Base-by-base conservation (phyloP, 1,140 invertebrate genomes). In the Temnothorax longispinosus region DNA sequence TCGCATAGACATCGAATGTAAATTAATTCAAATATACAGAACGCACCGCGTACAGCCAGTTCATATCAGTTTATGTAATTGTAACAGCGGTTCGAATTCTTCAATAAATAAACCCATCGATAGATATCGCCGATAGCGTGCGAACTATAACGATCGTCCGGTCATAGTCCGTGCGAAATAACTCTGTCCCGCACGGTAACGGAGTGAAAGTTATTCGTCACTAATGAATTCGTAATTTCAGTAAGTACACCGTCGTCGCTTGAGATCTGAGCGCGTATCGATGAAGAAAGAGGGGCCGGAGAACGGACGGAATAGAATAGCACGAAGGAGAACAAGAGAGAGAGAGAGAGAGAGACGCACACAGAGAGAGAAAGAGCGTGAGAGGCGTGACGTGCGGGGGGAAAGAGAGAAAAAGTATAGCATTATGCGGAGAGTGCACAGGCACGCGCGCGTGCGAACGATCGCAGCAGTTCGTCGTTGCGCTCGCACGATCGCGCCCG, bases 201-300 rank as follows among this genome's bases (percentile, higher is more conserved):
- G 41, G 71, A 90, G 89, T 90, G 89, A 90, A 90, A 90, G 88
- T 90, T 67, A 90, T 88, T 85, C 88, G 80, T 21, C 81, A 76
- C 74, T 88, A 90, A 90, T 90, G 89, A 90, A 90, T 90, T 90
- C 89, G 89, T 87, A 90, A 90, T 90, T 90, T 90, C 88, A 90
- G 71, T 67, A 86, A 90, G 86, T 81, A 80, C 27, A 50, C 47
- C 13, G 52, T 50, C 52, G 77, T 65, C 32, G 81, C 52, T 87
- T 47, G 18, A 62, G 54, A 90, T 75, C 86, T 90, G 72, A 82
- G 52, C 58, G 74, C 32, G 67, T 54, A 82, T 86, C 41, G 85
- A 80, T 69, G 52, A 80, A 56, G 74, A 78, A 80, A 80, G 47
- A 67, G 21, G 27, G 18, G 27, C 44, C 35, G 6, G 13, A 58